Conservation (phyloP, 2,797 vertebrate genomes). For the Rhynchonycteris naso region DNA sequence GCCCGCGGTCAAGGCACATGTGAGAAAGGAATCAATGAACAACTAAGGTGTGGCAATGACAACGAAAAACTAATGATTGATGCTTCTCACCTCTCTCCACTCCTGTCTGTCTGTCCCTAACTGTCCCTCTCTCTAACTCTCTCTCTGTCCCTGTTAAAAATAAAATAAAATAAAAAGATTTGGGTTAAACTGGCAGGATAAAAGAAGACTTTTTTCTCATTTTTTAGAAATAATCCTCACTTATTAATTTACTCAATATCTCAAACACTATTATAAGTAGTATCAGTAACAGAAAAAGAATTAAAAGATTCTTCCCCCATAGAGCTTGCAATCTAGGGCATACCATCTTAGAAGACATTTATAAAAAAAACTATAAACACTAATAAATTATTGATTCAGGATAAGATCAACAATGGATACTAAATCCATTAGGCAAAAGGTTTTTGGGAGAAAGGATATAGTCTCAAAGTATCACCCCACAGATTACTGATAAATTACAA, state of each 20-base stretch:
- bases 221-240: slow-evolving; percentile 4
- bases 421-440: background rate
- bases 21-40: no score
- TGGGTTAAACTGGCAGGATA: background rate
- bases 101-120: no score
- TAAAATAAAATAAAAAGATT: no score
- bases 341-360: background rate
- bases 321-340: background rate
- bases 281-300: slow-evolving; percentile 17
- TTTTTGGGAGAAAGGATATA: background rate
- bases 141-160: no score
- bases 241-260: slow-evolving; percentile 20
- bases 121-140: no score
- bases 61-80: no score
- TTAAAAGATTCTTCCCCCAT: background rate
- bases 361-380: slow-evolving; percentile 20
- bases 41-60: no score
- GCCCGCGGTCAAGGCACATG: no score
- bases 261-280: slow-evolving; percentile 33
- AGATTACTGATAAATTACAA: slow-evolving; percentile 14
- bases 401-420: background rate
- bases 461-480: background rate
- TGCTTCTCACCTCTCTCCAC: no score
- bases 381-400: background rate
- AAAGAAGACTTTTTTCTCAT: background rate